Percentiles rank a stretch among this genome's conserved stretches.
These are phyloP conservation scores for Corythaixoides concolor DNA, from an alignment of 2,113 vertebrate species.

Conservation along the genomic window DNA sequence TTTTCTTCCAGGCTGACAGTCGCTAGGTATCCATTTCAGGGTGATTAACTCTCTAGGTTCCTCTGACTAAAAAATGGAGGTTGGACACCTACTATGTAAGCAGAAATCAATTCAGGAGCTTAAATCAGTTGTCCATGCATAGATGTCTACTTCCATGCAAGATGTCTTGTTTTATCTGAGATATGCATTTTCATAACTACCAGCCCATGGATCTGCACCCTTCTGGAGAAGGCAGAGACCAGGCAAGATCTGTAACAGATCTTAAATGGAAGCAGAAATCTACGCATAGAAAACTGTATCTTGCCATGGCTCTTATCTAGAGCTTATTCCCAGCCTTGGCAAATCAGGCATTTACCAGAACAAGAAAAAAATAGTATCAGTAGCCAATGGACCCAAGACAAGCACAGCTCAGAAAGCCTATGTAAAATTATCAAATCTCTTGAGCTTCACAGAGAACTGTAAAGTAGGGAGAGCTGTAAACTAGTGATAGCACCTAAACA, in stretches of 20 bases:
- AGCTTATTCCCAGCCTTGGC: neutral
- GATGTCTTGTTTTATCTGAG: neutral
- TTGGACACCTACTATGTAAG: neutral
- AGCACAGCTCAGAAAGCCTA: neutral
- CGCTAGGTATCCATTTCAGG: neutral
- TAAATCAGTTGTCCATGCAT: neutral
- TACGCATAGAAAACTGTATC: neutral
- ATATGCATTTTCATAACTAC: neutral
- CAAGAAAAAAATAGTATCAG: neutral
- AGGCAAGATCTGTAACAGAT: neutral
- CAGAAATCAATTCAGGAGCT: neutral
- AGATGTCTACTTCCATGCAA: neutral
- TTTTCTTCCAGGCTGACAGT: neutral
- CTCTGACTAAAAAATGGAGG: neutral
- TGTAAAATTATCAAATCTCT: neutral
- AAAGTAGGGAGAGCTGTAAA: neutral
- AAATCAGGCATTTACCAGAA: neutral
- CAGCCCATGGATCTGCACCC: neutral
- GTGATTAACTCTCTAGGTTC: neutral
- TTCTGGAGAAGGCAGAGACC: neutral
- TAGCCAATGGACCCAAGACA: neutral
- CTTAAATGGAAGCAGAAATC: neutral
- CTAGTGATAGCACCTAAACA: neutral
- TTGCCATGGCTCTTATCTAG: neutral
- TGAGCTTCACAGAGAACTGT: neutral